phyloP scores from a whole-genome alignment of 2,797 vertebrate species.

The Sphenopsis melanotis region DNA sequence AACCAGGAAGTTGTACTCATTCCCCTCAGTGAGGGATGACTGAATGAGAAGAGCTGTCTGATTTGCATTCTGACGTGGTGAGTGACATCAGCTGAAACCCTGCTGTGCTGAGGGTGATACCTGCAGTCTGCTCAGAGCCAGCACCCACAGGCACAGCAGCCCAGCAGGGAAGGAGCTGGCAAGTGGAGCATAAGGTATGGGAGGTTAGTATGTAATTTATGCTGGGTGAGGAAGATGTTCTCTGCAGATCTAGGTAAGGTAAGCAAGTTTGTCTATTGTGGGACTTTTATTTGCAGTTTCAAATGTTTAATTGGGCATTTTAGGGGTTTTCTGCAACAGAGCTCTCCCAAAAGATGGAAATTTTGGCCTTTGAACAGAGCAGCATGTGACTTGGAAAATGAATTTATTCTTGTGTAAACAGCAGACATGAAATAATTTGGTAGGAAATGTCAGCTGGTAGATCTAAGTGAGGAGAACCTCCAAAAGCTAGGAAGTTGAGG shows the following conservation, averaged over 20 bases:
- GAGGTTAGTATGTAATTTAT: neutral
- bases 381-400: neutral
- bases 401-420: neutral
- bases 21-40: neutral
- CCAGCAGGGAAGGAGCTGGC: neutral
- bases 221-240: neutral
- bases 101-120: neutral
- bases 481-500: neutral
- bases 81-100: neutral
- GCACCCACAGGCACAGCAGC: neutral
- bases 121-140: neutral
- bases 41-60: neutral
- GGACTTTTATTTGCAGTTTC: neutral
- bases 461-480: neutral
- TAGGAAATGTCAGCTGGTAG: neutral
- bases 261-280: neutral
- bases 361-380: neutral
- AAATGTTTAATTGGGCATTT: neutral
- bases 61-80: slow-evolving; percentile 11
- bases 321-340: neutral
- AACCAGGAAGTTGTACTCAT: neutral
- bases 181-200: neutral
- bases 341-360: neutral
- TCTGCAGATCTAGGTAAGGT: neutral
- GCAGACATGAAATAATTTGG: neutral